Base-by-base conservation (phyloP, 2,797 vertebrate genomes). In the Perodicticus potto region DNA sequence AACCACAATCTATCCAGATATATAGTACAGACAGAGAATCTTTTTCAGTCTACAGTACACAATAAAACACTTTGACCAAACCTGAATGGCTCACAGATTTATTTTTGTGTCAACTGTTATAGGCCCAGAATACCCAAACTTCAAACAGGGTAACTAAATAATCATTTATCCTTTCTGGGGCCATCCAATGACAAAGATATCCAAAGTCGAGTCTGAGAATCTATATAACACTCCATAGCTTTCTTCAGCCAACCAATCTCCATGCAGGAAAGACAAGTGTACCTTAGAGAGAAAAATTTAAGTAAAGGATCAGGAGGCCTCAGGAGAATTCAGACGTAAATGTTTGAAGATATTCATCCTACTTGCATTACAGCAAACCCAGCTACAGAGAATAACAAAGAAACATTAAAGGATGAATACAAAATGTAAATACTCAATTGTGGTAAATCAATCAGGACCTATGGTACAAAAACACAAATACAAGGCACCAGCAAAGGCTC, bases 361-460 rank as follows among this genome's bases (percentile, higher is more conserved):
- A 37, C 76, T 87, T 78, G 80, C n/a, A 77, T 89, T 65, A 89
- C 13, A 91, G 57, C 0, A 91, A 93, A 84, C 65, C 4, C 91
- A 67, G 40, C 82, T 93, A 91, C 27, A 96, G 86, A 96, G 82
- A 37, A 94, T 95, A 89, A 96, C 61, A 95, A 94, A 94, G 85
- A 80, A 59, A 89, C 74, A 91, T 82, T 78, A 94, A 87, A 96
- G 63, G 8, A 74, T 32, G 80, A 94, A 82, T 70, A 49, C 49
- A 82, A 73, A 95, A 97, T 67, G 63, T 80, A 95, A 95, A 93
- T 87, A 72, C 83, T 76, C 80, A 65, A 77, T 87, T 29, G 76
- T 61, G 23, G 67, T 85, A 94, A 97, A 82, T 93, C 72, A 89
- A 82, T 95, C 61, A 70, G 12, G 43, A 94, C 76, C 89, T 74